Evolutionary conservation across 2,888 invertebrate species (phyloP).

Genomic region (Lasioglossum vierecki): DNA sequence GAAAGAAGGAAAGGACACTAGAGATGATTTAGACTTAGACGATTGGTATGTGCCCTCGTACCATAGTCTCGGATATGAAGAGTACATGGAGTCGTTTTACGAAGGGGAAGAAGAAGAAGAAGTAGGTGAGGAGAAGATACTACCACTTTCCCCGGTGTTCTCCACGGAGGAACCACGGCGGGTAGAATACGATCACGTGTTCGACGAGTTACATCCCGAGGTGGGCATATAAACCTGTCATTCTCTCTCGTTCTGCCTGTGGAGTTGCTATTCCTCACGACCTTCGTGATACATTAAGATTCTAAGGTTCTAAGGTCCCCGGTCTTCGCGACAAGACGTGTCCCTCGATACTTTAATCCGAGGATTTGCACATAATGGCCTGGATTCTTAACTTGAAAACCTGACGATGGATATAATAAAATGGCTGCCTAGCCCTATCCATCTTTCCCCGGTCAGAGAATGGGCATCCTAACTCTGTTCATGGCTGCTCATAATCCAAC

Average conservation of each 20-base stretch:
- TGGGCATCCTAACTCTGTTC: neutral
- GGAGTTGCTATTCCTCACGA: slow-evolving; percentile 69
- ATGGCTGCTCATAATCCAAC: neutral
- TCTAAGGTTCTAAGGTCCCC: slow-evolving; percentile 29
- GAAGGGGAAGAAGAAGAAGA: slow-evolving; percentile 39
- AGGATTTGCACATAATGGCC: slow-evolving; percentile 46
- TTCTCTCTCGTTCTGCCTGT: slow-evolving; percentile 63
- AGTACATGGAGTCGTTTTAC: slow-evolving; percentile 27
- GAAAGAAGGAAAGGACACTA: slow-evolving; percentile 9
- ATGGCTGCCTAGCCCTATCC: slow-evolving; percentile 10
- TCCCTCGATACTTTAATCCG: slow-evolving; percentile 33
- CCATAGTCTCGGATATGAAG: slow-evolving; percentile 20
- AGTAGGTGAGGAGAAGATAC: slow-evolving; percentile 44
- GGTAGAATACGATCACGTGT: slow-evolving; percentile 61
- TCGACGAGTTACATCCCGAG: slow-evolving; percentile 71
- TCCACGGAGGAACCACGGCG: slow-evolving; percentile 57
- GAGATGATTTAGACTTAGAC: slow-evolving; percentile 12
- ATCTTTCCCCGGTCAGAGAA: neutral
- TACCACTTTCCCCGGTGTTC: slow-evolving; percentile 46
- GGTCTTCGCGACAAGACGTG: slow-evolving; percentile 10
- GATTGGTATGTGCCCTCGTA: slow-evolving; percentile 23
- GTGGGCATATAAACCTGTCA: slow-evolving; percentile 72
- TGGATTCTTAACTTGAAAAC: slow-evolving; percentile 27
- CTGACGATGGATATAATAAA: slow-evolving; percentile 41
- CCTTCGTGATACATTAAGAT: slow-evolving; percentile 68